Evolutionary conservation across 2,888 invertebrate genomes (phyloP).

Genomic region (Cinara cedri): DNA sequence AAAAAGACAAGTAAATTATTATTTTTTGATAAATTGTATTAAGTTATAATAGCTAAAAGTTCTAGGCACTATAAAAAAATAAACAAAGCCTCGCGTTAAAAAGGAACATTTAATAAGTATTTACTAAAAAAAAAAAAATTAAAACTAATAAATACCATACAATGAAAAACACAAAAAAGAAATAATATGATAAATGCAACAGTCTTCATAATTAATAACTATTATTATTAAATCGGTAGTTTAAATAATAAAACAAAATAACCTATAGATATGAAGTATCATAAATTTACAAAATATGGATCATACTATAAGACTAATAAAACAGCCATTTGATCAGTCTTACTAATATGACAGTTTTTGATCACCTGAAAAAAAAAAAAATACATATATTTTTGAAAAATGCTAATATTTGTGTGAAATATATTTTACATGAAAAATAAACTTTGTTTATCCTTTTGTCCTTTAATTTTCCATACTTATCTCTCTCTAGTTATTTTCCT

Average conservation of each 20-base stretch:
- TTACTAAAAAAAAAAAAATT: neutral
- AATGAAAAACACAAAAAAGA: neutral
- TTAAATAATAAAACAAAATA: neutral
- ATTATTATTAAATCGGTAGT: slow-evolving; percentile 5
- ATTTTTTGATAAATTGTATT: neutral
- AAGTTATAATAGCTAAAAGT: neutral
- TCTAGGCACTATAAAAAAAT: neutral
- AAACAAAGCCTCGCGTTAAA: no score
- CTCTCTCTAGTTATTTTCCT: no score
- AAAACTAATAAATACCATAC: neutral
- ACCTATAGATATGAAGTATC: neutral
- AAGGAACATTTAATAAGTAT: neutral
- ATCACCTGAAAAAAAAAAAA: slow-evolving; percentile 9
- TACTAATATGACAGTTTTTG: slow-evolving; percentile 24
- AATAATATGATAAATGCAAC: slow-evolving; percentile 5
- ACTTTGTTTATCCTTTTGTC: neutral
- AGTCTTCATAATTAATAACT: slow-evolving; percentile 17
- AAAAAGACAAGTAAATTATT: no score
- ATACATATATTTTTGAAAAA: neutral
- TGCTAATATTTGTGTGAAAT: neutral
- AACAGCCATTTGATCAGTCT: slow-evolving; percentile 39
- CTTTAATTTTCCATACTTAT: no score
- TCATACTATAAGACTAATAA: slow-evolving; percentile 5
- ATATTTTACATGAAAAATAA: neutral
- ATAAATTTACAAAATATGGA: neutral